Evolutionary conservation across 2,888 invertebrate species (phyloP).

Genomic region (Hofmannophila pseudospretella): DNA sequence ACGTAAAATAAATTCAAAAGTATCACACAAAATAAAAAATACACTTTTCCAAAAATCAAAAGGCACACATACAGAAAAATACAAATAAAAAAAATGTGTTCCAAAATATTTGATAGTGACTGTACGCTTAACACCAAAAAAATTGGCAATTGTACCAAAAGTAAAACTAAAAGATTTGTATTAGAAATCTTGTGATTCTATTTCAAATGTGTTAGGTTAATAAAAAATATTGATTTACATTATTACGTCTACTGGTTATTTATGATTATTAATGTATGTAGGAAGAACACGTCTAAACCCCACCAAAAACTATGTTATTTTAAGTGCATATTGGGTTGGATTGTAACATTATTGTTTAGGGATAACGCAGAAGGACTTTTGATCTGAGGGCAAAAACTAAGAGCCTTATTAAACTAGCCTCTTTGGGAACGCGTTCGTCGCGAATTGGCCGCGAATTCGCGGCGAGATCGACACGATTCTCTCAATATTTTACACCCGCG

Average conservation of each 20-base stretch:
- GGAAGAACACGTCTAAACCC: not conserved
- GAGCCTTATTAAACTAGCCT: too few species aligned
- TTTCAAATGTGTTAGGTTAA: not conserved
- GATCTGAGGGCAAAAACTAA: too few species aligned
- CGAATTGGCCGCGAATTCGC: too few species aligned
- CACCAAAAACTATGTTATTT: not conserved
- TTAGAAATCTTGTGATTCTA: not conserved
- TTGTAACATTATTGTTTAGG: too few species aligned
- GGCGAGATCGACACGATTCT: too few species aligned
- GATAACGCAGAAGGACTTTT: too few species aligned
- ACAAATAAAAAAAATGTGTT: not conserved
- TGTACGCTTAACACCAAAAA: not conserved
- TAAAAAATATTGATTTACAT: not conserved
- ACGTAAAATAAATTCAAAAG: conserved; percentile 16
- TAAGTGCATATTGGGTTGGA: too few species aligned
- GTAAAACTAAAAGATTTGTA: not conserved
- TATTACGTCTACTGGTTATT: not conserved
- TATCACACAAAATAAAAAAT: conserved; percentile 12
- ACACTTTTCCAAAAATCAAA: conserved; percentile 15
- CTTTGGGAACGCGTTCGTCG: too few species aligned
- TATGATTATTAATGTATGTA: not conserved
- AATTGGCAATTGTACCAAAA: not conserved
- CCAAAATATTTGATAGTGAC: conserved; percentile 9
- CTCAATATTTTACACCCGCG: too few species aligned
- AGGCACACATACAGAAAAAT: not conserved